Conservation (phyloP, 2,113 vertebrate genomes). For the Heterocephalus glaber region DNA sequence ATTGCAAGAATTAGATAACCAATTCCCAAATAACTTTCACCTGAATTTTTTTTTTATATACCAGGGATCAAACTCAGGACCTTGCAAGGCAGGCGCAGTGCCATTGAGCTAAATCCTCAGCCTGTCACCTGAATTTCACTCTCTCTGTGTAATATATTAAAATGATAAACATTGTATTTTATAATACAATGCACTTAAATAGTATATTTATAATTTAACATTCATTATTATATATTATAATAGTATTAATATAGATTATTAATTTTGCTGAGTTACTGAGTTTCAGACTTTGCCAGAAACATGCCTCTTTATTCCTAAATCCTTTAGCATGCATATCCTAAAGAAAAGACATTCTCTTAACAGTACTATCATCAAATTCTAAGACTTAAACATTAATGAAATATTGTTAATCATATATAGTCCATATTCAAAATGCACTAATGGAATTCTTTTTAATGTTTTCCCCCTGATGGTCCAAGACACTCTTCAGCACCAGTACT, state of each 20-base stretch:
- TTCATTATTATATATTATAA: not conserved
- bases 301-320: not conserved
- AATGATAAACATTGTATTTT: not conserved
- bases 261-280: not conserved
- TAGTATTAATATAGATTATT: not conserved
- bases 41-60: not conserved
- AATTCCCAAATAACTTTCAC: not conserved
- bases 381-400: not conserved
- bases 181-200: not conserved
- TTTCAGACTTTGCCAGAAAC: constrained; percentile 19
- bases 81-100: no score
- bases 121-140: not conserved
- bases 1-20: not conserved
- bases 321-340: not conserved
- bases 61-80: no score
- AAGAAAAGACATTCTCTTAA: not conserved
- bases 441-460: not conserved
- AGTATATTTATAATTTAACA: not conserved
- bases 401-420: constrained; percentile 13
- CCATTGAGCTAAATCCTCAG: no score
- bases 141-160: not conserved
- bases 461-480: not conserved
- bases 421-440: not conserved
- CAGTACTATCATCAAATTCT: not conserved
- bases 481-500: not conserved